Evolutionary conservation across 1,140 invertebrate genomes (phyloP).

Genomic region (Eumaeus atala): DNA sequence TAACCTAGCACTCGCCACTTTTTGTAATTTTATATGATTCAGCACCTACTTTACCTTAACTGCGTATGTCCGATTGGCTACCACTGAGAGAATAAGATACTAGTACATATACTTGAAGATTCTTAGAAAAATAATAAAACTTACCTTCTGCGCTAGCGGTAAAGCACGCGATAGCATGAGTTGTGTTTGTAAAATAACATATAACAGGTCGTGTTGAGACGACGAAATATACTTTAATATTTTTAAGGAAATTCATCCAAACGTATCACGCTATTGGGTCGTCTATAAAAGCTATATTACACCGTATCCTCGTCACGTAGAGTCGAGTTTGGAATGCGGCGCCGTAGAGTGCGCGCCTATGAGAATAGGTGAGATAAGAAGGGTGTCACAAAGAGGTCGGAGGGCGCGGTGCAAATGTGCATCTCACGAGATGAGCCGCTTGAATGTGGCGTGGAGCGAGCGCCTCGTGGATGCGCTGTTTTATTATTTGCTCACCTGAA

Average conservation of each 20-base stretch:
- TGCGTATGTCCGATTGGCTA: no score
- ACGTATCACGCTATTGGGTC: constrained; percentile 22
- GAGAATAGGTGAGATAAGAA: constrained; percentile 42
- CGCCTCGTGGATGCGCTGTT: constrained; percentile 12
- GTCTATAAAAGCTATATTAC: background rate
- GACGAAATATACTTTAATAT: constrained; percentile 26
- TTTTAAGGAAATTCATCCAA: constrained; percentile 29
- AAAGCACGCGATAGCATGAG: no score
- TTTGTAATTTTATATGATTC: no score
- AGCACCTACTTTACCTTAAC: no score
- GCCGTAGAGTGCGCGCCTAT: constrained; percentile 22
- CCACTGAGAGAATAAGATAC: no score
- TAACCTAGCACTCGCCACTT: no score
- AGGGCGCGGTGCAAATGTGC: constrained; percentile 50
- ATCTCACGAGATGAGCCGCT: constrained; percentile 59
- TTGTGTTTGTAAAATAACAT: no score
- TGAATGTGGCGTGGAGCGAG: constrained; percentile 29
- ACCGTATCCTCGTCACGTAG: no score
- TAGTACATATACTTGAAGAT: no score
- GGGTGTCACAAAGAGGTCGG: constrained; percentile 46
- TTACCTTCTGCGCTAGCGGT: no score
- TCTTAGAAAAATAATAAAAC: no score
- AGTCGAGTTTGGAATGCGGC: background rate
- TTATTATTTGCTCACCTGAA: background rate
- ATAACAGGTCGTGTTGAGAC: no score